Evolutionary conservation across 2,797 vertebrate genomes (phyloP), one percentile per base, ranked within the genome.

Genomic region (Lutjanus argentimaculatus): DNA sequence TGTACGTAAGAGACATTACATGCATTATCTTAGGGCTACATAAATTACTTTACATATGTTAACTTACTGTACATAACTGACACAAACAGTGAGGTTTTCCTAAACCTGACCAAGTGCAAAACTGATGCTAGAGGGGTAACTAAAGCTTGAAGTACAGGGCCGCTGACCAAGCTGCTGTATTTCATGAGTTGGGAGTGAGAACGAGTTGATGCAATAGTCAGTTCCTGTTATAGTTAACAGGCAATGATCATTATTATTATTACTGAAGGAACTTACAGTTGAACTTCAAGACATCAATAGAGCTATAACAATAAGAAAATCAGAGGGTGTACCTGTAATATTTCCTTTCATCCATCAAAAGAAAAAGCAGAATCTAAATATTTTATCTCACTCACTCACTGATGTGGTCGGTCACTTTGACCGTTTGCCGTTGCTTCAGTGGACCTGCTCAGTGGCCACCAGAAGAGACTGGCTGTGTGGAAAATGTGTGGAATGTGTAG

Each of bases 401-500:
- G 16, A 40, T n/a, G 22, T 36, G 46, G 16, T n/a, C 49, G 30
- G 13, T 64, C 40, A 22, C 69, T 73, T 30, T 77, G 57, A 57
- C 45, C n/a, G 5, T 67, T 1, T 40, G 42, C 42, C 55, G 66
- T 45, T 52, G 58, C 70, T 56, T 58, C 19, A 36, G 42, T 30
- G 36, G 58, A 72, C 43, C 46, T 16, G 43, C 36, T 51, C 45
- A 14, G 13, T 16, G 12, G 14, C 36, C 57, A 51, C 22, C 52
- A 48, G 53, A 67, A 16, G 45, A 11, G 19, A 53, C 46, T 21
- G 5, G 22, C 75, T 15, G n/a, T 56, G 56, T 42, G 73, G 55
- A 67, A 70, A 70, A 67, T 75, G 40, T 46, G 48, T 19, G 62
- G 75, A 82, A 84, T 66, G 59, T 73, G 66, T 71, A 16, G 22